These are phyloP conservation scores for Pseudeuparius sepicola DNA, from an alignment of 2,888 invertebrate species.

Conservation along the genomic window DNA sequence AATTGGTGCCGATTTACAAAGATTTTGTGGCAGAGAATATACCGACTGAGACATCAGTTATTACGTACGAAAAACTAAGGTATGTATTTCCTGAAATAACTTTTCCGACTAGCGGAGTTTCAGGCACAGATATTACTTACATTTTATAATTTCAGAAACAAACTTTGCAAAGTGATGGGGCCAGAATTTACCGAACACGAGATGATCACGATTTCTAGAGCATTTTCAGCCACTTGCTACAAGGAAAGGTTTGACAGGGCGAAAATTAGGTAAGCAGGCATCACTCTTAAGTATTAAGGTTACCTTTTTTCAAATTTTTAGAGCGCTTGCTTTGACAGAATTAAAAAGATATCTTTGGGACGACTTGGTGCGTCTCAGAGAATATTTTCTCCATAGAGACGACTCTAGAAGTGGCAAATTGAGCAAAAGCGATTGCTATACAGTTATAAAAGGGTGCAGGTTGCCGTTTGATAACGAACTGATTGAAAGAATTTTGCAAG, in stretches of 20 bases:
- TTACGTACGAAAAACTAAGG: constrained; percentile 39
- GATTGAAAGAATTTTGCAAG: constrained; percentile 57
- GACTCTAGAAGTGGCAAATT: constrained; percentile 48
- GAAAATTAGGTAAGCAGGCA: constrained; percentile 39
- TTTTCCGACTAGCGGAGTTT: not conserved
- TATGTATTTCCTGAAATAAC: constrained; percentile 25
- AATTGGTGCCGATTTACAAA: constrained; percentile 60
- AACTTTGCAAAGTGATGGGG: constrained; percentile 55
- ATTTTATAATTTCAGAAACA: constrained; percentile 51
- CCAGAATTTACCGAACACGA: constrained; percentile 70
- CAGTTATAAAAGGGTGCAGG: constrained; percentile 56
- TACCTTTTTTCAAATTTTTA: no score
- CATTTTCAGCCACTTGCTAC: constrained; percentile 54
- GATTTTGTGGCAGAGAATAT: constrained; percentile 65
- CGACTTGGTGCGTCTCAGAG: constrained; percentile 50
- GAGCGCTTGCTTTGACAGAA: constrained; percentile 61
- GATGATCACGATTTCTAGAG: constrained; percentile 63
- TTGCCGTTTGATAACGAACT: constrained; percentile 59
- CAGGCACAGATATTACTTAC: no score
- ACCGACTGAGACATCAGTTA: constrained; percentile 34
- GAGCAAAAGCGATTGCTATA: constrained; percentile 48
- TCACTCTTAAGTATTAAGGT: no score
- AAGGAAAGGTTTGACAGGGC: constrained; percentile 39
- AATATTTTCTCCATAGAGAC: constrained; percentile 50
- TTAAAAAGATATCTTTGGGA: constrained; percentile 65